These are phyloP conservation scores for Empidonax traillii DNA, from an alignment of 2,113 vertebrate species.

Conservation along the genomic window DNA sequence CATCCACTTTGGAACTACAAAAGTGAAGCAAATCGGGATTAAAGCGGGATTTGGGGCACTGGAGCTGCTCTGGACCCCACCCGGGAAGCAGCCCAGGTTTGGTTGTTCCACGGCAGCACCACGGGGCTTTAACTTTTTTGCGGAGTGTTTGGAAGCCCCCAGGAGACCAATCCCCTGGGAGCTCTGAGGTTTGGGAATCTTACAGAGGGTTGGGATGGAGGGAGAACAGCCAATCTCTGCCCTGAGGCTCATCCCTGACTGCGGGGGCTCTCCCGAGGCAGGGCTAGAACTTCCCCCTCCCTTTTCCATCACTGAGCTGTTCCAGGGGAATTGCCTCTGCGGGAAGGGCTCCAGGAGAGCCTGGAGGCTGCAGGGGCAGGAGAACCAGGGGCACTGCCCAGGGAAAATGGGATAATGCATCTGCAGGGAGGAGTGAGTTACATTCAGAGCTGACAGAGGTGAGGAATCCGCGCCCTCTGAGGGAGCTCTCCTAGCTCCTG, in stretches of 20 bases:
- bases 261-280: background rate
- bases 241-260: background rate
- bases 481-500: background rate
- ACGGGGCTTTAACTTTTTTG: background rate
- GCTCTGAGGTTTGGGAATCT: background rate
- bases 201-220: background rate
- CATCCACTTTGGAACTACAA: background rate
- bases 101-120: background rate
- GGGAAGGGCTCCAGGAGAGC: background rate
- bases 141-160: background rate
- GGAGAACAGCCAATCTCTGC: background rate
- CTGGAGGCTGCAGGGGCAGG: background rate
- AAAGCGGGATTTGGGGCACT: background rate
- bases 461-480: background rate
- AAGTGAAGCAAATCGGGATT: background rate
- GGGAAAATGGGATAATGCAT: background rate
- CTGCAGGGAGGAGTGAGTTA: background rate
- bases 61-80: background rate
- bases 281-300: background rate
- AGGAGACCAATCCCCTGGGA: background rate
- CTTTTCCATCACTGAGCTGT: background rate
- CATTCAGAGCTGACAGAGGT: background rate
- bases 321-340: background rate
- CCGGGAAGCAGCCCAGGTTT: background rate
- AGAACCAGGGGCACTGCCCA: background rate